Percentiles rank a stretch among this genome's conserved stretches.
Conservation (phyloP, 64 coral and sea anemone genomes). For the Pocillopora damicornis region DNA sequence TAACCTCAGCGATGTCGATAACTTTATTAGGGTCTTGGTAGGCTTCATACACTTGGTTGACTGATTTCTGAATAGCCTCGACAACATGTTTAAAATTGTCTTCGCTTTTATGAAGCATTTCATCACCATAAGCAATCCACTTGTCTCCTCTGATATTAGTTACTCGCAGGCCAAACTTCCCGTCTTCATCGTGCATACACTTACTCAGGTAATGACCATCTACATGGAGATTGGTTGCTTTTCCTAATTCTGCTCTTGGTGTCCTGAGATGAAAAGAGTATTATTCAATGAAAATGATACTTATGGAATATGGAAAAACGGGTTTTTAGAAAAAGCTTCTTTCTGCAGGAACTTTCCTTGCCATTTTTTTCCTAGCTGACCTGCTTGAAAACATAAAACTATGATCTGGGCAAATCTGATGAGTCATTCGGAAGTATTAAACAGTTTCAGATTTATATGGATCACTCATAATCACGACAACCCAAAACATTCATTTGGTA, state of each 20-base stretch:
- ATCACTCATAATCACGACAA: too few relatives aligned
- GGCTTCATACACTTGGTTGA: slow-evolving; percentile 11
- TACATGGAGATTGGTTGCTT: not conserved
- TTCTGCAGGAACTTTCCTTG: too few relatives aligned
- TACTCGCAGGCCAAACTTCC: slow-evolving; percentile 25
- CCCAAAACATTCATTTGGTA: too few relatives aligned
- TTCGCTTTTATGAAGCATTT: slow-evolving; percentile 27
- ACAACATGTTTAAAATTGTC: not conserved
- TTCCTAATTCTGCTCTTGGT: slow-evolving; percentile 28
- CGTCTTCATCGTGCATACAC: slow-evolving; percentile 51
- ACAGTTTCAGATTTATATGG: too few relatives aligned
- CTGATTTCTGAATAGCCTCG: slow-evolving; percentile 12
- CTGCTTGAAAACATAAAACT: too few relatives aligned
- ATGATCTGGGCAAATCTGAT: too few relatives aligned
- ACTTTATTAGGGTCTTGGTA: not conserved
- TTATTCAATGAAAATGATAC: too few relatives aligned
- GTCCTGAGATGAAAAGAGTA: not conserved
- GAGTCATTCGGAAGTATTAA: too few relatives aligned
- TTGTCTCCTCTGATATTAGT: slow-evolving; percentile 37
- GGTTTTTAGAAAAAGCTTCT: too few relatives aligned
- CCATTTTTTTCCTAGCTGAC: too few relatives aligned
- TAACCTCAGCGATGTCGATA: not conserved
- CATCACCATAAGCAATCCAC: slow-evolving; percentile 52
- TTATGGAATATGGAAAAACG: too few relatives aligned
- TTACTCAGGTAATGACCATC: slow-evolving; percentile 24